These are phyloP conservation scores for Microcebus tavaratra DNA, from an alignment of 2,113 vertebrate genomes.

Conservation along the genomic window DNA sequence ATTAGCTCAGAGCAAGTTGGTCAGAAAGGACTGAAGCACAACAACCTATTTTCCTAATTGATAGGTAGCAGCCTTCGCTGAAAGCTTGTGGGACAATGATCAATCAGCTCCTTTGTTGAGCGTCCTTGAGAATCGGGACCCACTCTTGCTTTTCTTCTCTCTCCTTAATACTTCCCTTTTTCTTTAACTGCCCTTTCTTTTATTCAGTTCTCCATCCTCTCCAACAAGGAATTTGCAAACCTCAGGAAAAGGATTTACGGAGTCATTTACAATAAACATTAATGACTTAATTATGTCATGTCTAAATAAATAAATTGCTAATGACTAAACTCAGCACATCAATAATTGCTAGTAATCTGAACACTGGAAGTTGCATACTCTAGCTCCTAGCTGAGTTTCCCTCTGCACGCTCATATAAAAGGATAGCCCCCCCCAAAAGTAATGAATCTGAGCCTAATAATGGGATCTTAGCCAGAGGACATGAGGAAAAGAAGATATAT, in stretches of 20 bases:
- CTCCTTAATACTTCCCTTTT: background rate
- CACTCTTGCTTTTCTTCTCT: background rate
- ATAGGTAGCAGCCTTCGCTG: background rate
- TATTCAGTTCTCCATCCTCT: background rate
- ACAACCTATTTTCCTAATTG: background rate
- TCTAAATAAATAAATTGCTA: background rate
- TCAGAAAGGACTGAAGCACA: background rate
- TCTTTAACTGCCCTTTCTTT: background rate
- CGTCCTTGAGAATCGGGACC: background rate
- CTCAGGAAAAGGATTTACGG: background rate
- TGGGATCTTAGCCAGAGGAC: background rate
- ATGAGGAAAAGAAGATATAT: background rate
- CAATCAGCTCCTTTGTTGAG: background rate
- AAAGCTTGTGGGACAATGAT: background rate
- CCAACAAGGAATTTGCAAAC: background rate
- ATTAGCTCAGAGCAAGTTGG: background rate
- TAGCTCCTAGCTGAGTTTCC: background rate
- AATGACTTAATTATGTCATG: background rate
- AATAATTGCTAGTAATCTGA: background rate
- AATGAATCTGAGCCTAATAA: background rate
- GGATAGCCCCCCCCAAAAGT: background rate
- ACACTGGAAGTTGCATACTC: background rate
- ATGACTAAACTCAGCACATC: background rate
- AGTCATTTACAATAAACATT: background rate
- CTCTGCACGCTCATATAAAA: background rate